These are phyloP conservation scores for Pachliopta kotzebuea DNA, from an alignment of 2,888 invertebrate genomes.

Conservation along the genomic window DNA sequence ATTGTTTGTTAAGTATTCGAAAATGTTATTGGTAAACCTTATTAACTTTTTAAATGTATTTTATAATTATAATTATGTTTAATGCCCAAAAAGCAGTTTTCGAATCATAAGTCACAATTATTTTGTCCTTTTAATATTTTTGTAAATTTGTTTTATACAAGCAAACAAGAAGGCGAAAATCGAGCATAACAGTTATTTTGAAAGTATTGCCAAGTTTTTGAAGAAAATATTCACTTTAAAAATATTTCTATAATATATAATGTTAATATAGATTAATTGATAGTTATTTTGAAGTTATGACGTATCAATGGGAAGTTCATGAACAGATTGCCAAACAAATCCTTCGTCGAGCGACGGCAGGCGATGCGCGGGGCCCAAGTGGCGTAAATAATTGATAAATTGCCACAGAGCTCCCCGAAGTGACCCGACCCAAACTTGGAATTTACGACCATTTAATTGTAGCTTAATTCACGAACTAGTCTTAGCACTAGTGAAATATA, in stretches of 20 bases:
- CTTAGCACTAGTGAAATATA: slow-evolving; percentile 67
- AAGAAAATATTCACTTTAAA: too few relatives aligned
- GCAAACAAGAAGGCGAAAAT: too few relatives aligned
- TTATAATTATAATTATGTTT: too few relatives aligned
- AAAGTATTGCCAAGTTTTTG: too few relatives aligned
- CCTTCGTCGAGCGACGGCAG: slow-evolving; percentile 47
- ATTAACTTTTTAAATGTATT: too few relatives aligned
- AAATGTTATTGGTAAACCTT: too few relatives aligned
- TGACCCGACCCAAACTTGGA: slow-evolving; percentile 69
- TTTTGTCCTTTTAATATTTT: background rate
- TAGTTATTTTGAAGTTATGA: background rate
- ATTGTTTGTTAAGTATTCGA: too few relatives aligned
- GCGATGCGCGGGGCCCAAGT: slow-evolving; percentile 55
- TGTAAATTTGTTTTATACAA: too few relatives aligned
- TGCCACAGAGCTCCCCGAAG: slow-evolving; percentile 72
- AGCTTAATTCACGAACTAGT: slow-evolving; percentile 75
- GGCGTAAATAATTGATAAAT: slow-evolving; percentile 82
- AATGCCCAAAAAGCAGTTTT: too few relatives aligned
- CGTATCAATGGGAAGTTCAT: slow-evolving; percentile 1
- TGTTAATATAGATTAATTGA: background rate
- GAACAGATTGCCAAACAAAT: slow-evolving; percentile 49
- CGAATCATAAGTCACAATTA: background rate
- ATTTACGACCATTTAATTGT: slow-evolving; percentile 79
- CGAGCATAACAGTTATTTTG: too few relatives aligned
- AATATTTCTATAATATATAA: background rate